A percentile compares a stretch with the other conserved stretches of the same genome.
Evolutionary conservation across 2,797 vertebrate species (phyloP).

Genomic region (Nannoperca obscura): DNA sequence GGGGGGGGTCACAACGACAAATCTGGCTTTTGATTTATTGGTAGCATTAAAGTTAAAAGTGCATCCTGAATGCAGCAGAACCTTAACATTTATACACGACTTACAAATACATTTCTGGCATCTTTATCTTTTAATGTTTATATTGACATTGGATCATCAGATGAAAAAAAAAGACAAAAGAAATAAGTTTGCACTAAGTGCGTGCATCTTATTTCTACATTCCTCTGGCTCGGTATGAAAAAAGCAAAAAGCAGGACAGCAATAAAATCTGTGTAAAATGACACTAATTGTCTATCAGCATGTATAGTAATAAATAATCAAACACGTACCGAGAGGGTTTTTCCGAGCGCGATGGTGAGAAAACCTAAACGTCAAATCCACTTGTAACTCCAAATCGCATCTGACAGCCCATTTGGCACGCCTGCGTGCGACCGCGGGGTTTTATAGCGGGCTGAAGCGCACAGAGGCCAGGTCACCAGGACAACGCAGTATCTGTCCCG

Average conservation of each 20-base stretch:
- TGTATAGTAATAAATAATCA: not conserved
- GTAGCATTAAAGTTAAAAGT: not conserved
- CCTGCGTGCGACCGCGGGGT: constrained; percentile 74
- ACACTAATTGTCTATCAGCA: not conserved
- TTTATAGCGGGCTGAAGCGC: constrained; percentile 86
- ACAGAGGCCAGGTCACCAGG: constrained; percentile 81
- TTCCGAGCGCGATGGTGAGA: constrained; percentile 54
- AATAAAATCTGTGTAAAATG: not conserved
- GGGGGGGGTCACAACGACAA: not conserved
- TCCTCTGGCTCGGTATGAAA: not conserved
- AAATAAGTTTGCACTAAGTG: too few species aligned
- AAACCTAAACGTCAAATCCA: constrained; percentile 69
- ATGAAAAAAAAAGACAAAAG: not conserved
- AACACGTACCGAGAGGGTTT: constrained; percentile 74
- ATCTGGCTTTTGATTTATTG: too few species aligned
- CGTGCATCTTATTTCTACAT: not conserved
- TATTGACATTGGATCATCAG: not conserved
- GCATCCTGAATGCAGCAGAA: not conserved
- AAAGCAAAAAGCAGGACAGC: not conserved
- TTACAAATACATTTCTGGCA: not conserved
- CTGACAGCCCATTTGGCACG: constrained; percentile 85
- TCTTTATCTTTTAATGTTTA: too few species aligned
- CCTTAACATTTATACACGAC: not conserved
- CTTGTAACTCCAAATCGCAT: constrained; percentile 80
- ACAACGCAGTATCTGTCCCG: constrained; percentile 86